Percentiles rank a stretch among this genome's conserved stretches.
Evolutionary conservation across 2,113 vertebrate species (phyloP).

Genomic region (Hystrix cristata): DNA sequence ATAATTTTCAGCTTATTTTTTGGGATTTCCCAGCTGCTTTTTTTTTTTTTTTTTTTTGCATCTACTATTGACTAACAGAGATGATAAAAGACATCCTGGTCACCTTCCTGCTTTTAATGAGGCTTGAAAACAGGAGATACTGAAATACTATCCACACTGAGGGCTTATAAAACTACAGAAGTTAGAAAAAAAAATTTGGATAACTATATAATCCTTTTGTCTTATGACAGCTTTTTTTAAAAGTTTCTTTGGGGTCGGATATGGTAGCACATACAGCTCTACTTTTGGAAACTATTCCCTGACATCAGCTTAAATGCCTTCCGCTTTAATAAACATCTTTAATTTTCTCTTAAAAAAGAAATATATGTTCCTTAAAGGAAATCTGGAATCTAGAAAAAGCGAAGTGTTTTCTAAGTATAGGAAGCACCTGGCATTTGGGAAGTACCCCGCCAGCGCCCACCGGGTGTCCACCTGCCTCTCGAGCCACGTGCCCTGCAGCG

Average conservation of each 20-base stretch:
- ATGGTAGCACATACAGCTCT: neutral
- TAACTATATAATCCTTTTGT: neutral
- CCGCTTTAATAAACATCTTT: neutral
- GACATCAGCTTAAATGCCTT: neutral
- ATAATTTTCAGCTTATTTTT: neutral
- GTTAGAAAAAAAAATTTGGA: neutral
- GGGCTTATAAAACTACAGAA: neutral
- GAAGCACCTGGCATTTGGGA: no score
- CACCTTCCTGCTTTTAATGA: neutral
- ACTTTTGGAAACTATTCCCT: neutral
- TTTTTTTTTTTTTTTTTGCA: neutral
- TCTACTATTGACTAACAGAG: neutral
- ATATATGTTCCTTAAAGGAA: neutral
- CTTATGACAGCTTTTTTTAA: neutral
- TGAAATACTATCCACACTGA: neutral
- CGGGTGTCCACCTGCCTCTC: fast-evolving
- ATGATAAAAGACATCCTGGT: neutral
- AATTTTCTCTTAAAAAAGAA: neutral
- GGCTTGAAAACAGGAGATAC: neutral
- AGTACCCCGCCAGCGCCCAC: fast-evolving
- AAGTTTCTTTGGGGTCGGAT: neutral
- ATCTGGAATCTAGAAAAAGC: neutral
- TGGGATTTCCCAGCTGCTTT: neutral
- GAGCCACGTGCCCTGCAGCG: fast-evolving
- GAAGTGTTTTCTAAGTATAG: neutral